Percentiles rank a stretch among this genome's conserved stretches.
phyloP scores from a whole-genome alignment of 2,797 vertebrate genomes.

The Gastrophryne carolinensis region DNA sequence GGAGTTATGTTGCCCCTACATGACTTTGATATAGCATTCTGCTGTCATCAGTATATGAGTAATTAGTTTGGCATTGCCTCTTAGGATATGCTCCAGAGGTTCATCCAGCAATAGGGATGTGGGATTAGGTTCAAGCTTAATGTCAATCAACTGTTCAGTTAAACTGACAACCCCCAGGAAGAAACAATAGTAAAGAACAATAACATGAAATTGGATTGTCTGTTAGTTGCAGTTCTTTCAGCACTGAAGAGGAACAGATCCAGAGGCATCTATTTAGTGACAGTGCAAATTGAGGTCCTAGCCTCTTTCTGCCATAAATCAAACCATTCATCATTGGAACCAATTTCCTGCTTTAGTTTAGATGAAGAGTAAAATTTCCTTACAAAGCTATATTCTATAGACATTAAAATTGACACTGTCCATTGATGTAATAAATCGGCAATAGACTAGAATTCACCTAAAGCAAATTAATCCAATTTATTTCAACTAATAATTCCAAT shows the following conservation, averaged over 20 bases:
- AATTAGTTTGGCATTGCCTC: conserved; percentile 35
- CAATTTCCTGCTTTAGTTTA: conserved; percentile 34
- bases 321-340: conserved; percentile 40
- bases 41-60: conserved; percentile 35
- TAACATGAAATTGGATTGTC: conserved; percentile 32
- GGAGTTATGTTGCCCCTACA: conserved; percentile 26
- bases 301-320: conserved; percentile 43
- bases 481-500: too few species aligned
- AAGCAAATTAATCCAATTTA: too few species aligned
- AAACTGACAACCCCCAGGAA: conserved; percentile 34
- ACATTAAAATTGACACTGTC: conserved; percentile 35
- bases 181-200: conserved; percentile 33
- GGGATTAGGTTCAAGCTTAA: conserved; percentile 38
- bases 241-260: conserved; percentile 28
- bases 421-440: too few species aligned
- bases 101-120: conserved; percentile 38
- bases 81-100: conserved; percentile 38
- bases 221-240: conserved; percentile 33
- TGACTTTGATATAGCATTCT: conserved; percentile 14
- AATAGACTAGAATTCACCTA: too few species aligned
- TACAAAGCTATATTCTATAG: conserved; percentile 33
- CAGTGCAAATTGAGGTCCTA: conserved; percentile 44
- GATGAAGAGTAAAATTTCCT: conserved; percentile 29
- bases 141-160: conserved; percentile 42
- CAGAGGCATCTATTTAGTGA: conserved; percentile 35